These are phyloP conservation scores for Homarus gammarus DNA, from an alignment of 2,888 invertebrate species.

Conservation along the genomic window DNA sequence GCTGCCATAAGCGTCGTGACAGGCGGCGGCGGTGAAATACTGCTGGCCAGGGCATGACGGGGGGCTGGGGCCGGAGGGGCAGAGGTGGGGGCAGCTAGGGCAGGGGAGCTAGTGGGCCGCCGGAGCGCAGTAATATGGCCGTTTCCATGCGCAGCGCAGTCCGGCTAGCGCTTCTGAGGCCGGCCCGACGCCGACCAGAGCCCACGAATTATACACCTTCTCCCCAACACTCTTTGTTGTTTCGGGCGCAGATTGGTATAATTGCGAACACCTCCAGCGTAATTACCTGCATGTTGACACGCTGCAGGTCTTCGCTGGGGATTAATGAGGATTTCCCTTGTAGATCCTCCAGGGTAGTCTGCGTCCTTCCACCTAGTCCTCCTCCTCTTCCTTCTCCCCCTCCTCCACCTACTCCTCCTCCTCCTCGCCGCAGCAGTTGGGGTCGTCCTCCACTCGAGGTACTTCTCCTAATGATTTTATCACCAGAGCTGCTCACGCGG, in stretches of 20 bases:
- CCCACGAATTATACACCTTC: conserved; percentile 21
- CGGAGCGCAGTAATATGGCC: conserved; percentile 13
- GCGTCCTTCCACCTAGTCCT: too few relatives aligned
- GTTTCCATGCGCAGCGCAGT: conserved; percentile 36
- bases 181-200: background rate
- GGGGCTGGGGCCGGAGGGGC: background rate
- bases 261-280: conserved; percentile 48
- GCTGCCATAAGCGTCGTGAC: too few relatives aligned
- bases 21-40: too few relatives aligned
- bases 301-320: conserved; percentile 23
- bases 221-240: conserved; percentile 18
- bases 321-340: conserved; percentile 32
- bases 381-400: background rate
- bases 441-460: background rate
- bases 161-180: conserved; percentile 32
- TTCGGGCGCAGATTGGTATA: conserved; percentile 31
- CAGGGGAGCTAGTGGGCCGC: background rate
- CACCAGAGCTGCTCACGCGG: conserved; percentile 23
- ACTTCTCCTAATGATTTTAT: conserved; percentile 50
- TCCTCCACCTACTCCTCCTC: background rate
- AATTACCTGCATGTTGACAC: conserved; percentile 25
- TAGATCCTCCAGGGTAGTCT: background rate
- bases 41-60: too few relatives aligned
- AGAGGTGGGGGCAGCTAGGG: background rate
- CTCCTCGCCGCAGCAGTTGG: background rate